Base-by-base conservation (phyloP, 64 coral and sea anemone genomes). In the Stylophora pistillata region DNA sequence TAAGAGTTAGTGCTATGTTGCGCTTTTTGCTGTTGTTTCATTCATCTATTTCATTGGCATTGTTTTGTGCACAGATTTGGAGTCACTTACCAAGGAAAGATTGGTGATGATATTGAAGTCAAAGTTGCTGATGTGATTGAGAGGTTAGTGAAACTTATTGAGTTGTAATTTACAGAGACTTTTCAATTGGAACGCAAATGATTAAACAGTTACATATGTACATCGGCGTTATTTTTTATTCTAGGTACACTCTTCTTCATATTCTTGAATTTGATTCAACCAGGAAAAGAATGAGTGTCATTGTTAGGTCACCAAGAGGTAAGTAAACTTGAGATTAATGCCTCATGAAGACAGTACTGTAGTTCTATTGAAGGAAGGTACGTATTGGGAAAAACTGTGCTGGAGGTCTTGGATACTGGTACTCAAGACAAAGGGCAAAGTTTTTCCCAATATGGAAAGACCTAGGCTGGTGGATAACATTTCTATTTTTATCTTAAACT, bases 251-350 rank as follows among this genome's bases (percentile, higher is more conserved):
- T 30, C 89, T 98, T 61, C 92, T 98, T 80, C 96, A 98, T 71
- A 93, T 98, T 71, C 74, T 98, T 25, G 96, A 98, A 53, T 98
- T 98, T 90, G 96, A 98, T 58, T 98, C 96, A 53, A 98, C 93
- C 3, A 88, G 96, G 10, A 98, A 98, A 89, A 62, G 96, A 88
- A 98, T 98, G 96, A 98, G 96, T 89, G 93, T 98, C 37, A 95
- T 98, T 82, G 88, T 98, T 4, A 94, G 84, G 69, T 87, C 92
- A 58, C 57, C 88, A 16, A 89, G 91, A 61, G 95, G 95, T 98
- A 73, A 68, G 74, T 70, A 13, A 18, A 62, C 54, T 73, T 30
- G 15, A 33, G 15, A 75, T 2, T 21, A 6, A 16, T 47, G 37
- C 37, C 37, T 47, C 37, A 4, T 47, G 37, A 55, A 14, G 25